A percentile compares a stretch with the other conserved stretches of the same genome.
phyloP scores from a whole-genome alignment of 2,797 vertebrate genomes.

The Aeoliscus strigatus region DNA sequence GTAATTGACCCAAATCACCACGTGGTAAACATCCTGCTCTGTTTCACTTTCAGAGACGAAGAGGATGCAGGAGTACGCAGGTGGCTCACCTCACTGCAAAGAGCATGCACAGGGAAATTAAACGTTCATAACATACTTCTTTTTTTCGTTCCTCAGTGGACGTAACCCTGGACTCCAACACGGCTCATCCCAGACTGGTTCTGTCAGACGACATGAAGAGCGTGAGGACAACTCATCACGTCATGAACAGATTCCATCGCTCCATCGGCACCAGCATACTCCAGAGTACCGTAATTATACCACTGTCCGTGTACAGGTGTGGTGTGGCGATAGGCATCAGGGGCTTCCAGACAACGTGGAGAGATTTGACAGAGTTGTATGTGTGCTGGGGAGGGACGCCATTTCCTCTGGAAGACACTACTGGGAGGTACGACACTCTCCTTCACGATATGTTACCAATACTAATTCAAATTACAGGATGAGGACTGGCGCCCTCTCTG shows the following conservation, averaged over 20 bases:
- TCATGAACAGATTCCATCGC: no score
- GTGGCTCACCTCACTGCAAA: constrained; percentile 25
- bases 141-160: constrained; percentile 54
- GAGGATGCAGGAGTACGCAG: constrained; percentile 68
- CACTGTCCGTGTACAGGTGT: constrained; percentile 51
- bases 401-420: constrained; percentile 73
- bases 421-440: constrained; percentile 69
- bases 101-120: neutral
- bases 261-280: no score
- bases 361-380: constrained; percentile 74
- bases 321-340: constrained; percentile 56
- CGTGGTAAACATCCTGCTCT: no score
- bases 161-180: constrained; percentile 75
- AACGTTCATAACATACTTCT: neutral
- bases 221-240: constrained; percentile 43
- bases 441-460: no score
- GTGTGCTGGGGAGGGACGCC: constrained; percentile 71
- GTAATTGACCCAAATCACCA: no score
- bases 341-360: constrained; percentile 58
- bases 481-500: neutral
- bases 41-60: constrained; percentile 46
- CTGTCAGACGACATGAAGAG: constrained; percentile 73
- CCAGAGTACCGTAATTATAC: neutral
- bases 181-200: constrained; percentile 76
- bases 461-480: no score